Percentiles rank a stretch among this genome's conserved stretches.
Conservation (phyloP, 1,140 invertebrate genomes). For the Heliconius melpomene region DNA sequence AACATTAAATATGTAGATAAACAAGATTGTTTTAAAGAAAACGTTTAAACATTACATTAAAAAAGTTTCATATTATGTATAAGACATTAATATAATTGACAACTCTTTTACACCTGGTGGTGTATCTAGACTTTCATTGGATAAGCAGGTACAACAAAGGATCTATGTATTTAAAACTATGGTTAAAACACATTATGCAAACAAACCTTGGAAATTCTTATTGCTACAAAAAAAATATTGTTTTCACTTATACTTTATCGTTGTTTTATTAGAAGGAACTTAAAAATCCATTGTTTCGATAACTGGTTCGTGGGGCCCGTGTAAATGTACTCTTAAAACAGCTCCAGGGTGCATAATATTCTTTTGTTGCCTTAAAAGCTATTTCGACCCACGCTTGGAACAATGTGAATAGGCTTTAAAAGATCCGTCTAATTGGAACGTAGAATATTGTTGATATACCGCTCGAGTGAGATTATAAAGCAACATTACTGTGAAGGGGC, state of each 20-base stretch:
- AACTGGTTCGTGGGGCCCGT: conserved; percentile 41
- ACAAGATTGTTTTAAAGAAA: too few relatives aligned
- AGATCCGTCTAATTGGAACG: conserved; percentile 34
- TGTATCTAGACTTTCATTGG: too few relatives aligned
- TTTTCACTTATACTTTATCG: conserved; percentile 9
- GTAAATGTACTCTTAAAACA: conserved; percentile 41
- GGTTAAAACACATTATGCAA: too few relatives aligned
- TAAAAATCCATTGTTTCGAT: conserved; percentile 49
- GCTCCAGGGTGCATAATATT: conserved; percentile 46
- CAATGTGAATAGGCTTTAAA: conserved; percentile 36
- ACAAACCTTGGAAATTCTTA: background rate
- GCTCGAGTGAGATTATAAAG: background rate
- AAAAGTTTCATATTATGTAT: too few relatives aligned
- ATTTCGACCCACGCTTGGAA: conserved; percentile 34
- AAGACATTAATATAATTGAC: too few relatives aligned
- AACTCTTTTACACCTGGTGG: too few relatives aligned
- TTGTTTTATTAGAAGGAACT: conserved; percentile 26
- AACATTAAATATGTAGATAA: too few relatives aligned
- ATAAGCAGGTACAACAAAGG: too few relatives aligned
- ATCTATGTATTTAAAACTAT: too few relatives aligned
- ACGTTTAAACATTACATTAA: too few relatives aligned
- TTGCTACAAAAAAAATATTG: background rate
- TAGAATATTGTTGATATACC: conserved; percentile 27
- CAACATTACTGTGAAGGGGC: background rate
- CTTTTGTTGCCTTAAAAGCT: conserved; percentile 47